Percentiles rank a stretch among this genome's conserved stretches.
phyloP scores from a whole-genome alignment of 2,797 vertebrate genomes.

The Gymnothorax javanicus region DNA sequence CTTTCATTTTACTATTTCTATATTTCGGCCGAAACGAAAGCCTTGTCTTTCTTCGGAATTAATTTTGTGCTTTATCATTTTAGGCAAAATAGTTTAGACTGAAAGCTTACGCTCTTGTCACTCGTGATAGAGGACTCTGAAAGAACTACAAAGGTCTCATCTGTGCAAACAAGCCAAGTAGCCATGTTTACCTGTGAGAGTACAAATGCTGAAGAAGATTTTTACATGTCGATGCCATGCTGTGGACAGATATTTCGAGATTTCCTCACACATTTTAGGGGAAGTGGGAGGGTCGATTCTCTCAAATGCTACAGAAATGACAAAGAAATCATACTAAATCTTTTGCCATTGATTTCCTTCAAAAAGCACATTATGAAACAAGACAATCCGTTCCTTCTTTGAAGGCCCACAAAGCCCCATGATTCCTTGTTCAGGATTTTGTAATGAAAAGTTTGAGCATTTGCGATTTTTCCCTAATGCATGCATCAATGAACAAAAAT shows the following conservation, averaged over 20 bases:
- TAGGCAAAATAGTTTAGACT: no score
- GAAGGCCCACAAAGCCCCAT: neutral
- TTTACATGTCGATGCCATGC: neutral
- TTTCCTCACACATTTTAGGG: neutral
- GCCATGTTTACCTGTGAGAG: no score
- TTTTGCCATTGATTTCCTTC: neutral
- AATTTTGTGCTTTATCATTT: no score
- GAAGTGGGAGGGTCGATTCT: neutral
- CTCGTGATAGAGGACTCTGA: no score
- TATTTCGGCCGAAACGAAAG: no score
- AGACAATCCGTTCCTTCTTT: neutral
- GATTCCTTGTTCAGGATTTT: neutral
- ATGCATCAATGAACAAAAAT: neutral
- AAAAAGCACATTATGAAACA: neutral
- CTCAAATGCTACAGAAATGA: neutral
- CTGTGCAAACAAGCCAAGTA: no score
- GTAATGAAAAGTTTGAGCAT: neutral
- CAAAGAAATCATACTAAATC: neutral
- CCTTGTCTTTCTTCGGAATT: no score
- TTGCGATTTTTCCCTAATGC: neutral
- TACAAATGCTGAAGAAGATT: neutral
- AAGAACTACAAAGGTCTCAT: no score
- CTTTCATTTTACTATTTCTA: no score
- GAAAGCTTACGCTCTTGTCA: no score
- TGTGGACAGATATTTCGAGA: neutral